Evolutionary conservation across 2,113 vertebrate genomes (phyloP), one percentile per base, ranked within the genome.

Genomic region (Rhabdornis inornatus): DNA sequence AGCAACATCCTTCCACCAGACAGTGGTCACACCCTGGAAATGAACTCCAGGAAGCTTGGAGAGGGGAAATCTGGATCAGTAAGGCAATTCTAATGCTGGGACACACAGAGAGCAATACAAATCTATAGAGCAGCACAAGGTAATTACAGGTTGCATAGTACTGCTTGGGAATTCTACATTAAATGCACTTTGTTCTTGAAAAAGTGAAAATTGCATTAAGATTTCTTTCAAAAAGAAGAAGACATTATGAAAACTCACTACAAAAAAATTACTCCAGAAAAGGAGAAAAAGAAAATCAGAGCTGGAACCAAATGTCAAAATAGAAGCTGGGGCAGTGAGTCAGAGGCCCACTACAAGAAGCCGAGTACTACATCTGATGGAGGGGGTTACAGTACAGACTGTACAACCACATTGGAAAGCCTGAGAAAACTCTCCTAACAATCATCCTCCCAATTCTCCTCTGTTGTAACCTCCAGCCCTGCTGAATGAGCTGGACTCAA

Each of bases 1-100:
- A 72, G 94, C 83, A 96, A 97, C 92, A 96, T 95, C 96, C 94
- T 97, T 96, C 94, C 95, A 89, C 69, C 56, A 95, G 86, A 85
- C 88, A 93, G 76, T 82, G 88, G 96, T 94, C 86, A 97, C 94
- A 95, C 96, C 90, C 95, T 96, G 76, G 53, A 95, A 93, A 92
- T 80, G 25, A 94, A 82, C 83, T 84, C 69, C 92, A 89, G 96
- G 90, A 92, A 97, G 77, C 57, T 23, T 31, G 20, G 10, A 85
- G 31, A 47, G 28, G 64, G 83, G 83, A 92, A 90, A 90, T 44
- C 60, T 77, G 61, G n/a, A 90, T 60, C 78, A 89, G 50, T 69
- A 79, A 83, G 79, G 77, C 49, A 87, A 57, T 90, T 75, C 56
- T 39, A 86, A 93, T 15, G 31, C 89, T 7, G 14, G 61, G 80